Conservation (phyloP, 2,113 vertebrate species). For the Sinocyclocheilus anophthalmus region DNA sequence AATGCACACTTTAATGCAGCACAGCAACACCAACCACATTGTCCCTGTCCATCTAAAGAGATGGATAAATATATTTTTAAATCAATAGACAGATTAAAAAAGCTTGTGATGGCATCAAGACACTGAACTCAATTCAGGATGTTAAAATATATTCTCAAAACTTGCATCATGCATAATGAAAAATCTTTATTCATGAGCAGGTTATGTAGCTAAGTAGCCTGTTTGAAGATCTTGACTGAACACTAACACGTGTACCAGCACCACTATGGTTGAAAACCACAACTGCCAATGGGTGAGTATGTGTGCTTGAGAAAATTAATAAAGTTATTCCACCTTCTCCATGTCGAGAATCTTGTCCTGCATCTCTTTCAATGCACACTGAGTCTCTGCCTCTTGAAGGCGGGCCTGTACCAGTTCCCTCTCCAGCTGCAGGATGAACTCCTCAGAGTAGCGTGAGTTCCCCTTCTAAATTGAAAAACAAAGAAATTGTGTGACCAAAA, state of each 20-base stretch:
- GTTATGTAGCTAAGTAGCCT: not conserved
- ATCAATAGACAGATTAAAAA: too few relatives aligned
- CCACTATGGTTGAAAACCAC: not conserved
- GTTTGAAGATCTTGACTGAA: too few relatives aligned
- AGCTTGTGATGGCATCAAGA: too few relatives aligned
- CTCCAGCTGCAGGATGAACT: conserved; percentile 93
- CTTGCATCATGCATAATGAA: not conserved
- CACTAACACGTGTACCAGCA: too few relatives aligned
- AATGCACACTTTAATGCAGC: not conserved
- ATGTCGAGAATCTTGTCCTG: conserved; percentile 98
- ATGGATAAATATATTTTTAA: too few relatives aligned
- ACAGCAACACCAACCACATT: not conserved
- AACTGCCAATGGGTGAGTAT: not conserved
- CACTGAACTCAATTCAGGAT: not conserved
- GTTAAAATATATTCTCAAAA: not conserved
- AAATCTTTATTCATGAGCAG: not conserved
- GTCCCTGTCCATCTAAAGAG: not conserved
- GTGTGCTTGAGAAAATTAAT: too few relatives aligned
- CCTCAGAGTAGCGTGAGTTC: conserved; percentile 88
- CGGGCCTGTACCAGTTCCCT: conserved; percentile 93
- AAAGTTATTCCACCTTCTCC: conserved; percentile 81
- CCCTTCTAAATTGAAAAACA: conserved; percentile 74
- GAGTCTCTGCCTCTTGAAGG: conserved; percentile 94
- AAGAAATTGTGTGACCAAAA: not conserved
- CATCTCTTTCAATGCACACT: conserved; percentile 97